A percentile compares a stretch with the other conserved stretches of the same genome.
Conservation (phyloP, 1,140 invertebrate species). For the Akabosia matsudoensis region DNA sequence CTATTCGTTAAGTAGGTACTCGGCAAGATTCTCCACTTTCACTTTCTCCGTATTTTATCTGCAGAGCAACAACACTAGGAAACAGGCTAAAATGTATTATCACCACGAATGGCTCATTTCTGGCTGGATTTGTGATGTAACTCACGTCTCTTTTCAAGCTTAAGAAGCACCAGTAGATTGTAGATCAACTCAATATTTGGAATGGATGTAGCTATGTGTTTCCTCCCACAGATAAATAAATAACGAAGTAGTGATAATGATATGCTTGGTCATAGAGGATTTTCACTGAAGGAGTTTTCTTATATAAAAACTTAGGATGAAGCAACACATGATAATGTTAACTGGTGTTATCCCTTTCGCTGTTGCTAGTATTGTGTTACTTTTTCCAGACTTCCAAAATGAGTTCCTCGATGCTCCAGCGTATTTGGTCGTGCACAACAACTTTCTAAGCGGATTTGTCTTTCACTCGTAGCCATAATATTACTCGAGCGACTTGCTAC, state of each 20-base stretch:
- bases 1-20: not conserved
- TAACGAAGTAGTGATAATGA: not conserved
- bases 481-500: not conserved
- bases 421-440: not conserved
- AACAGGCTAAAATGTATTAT: too few species aligned
- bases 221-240: too few species aligned
- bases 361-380: not conserved
- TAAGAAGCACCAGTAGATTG: too few species aligned
- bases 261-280: not conserved
- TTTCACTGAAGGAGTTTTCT: not conserved
- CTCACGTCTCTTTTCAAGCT: too few species aligned
- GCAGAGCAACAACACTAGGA: too few species aligned
- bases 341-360: not conserved
- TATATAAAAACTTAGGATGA: not conserved
- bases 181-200: too few species aligned
- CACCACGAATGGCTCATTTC: too few species aligned
- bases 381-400: not conserved
- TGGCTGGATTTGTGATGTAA: too few species aligned
- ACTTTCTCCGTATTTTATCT: not conserved
- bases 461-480: not conserved
- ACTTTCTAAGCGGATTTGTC: conserved; percentile 15
- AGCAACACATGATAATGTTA: conserved; percentile 8
- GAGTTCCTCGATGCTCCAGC: not conserved
- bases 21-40: not conserved
- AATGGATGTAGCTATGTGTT: too few species aligned